Percentiles rank a stretch among this genome's conserved stretches.
These are phyloP conservation scores for Sylvia borin DNA, from an alignment of 2,797 vertebrate genomes.

Conservation along the genomic window DNA sequence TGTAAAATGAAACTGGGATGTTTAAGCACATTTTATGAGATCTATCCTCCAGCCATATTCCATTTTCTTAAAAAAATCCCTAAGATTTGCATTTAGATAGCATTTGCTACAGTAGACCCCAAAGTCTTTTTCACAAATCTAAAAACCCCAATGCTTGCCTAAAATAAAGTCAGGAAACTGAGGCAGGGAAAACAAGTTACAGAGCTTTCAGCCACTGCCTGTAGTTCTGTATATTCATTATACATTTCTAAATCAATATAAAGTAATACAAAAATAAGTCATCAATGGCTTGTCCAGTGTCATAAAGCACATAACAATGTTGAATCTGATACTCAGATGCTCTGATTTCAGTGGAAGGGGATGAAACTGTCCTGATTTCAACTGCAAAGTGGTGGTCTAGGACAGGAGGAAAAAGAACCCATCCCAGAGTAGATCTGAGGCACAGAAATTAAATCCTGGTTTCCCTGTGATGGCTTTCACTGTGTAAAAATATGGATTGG, in stretches of 20 bases:
- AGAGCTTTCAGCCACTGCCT: neutral
- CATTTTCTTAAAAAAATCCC: neutral
- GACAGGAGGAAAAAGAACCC: neutral
- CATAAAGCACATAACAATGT: neutral
- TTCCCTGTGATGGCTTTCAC: neutral
- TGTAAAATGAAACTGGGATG: neutral
- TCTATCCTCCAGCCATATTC: neutral
- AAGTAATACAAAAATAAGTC: neutral
- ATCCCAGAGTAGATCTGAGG: neutral
- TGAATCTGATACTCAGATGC: neutral
- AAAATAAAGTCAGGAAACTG: neutral
- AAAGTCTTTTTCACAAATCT: neutral
- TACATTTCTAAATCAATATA: neutral
- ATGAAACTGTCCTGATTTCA: neutral
- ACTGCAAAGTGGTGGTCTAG: neutral
- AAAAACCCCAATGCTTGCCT: rapidly evolving
- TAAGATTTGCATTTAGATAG: neutral
- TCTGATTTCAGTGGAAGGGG: neutral
- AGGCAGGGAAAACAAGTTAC: neutral
- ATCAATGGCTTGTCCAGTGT: neutral
- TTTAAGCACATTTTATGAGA: neutral
- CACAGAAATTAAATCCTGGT: neutral
- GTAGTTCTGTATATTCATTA: neutral
- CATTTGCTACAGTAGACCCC: neutral
- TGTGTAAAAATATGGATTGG: neutral